Evolutionary conservation across 30 jellyfish, hydroid and myxozoan genomes (phyloP), one percentile per base, ranked within the genome.

Genomic region (Hydractinia symbiolongicarpus): DNA sequence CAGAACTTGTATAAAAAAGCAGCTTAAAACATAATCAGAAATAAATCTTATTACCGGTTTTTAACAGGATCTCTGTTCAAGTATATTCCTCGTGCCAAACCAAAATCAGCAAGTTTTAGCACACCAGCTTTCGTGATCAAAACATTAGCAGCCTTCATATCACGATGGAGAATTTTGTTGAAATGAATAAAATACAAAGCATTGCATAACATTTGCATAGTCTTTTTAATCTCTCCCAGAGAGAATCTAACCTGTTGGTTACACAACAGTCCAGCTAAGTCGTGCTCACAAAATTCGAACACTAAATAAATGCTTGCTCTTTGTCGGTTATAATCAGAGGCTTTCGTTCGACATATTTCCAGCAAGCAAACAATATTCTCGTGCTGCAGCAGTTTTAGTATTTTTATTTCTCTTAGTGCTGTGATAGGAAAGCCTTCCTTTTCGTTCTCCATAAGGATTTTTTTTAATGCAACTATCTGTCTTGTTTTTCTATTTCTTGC

Each of bases 241-340:
- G 95, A 86, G 77, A 95, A 95, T 17, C 82, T 87, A 6, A 95
- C 96, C n/a, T 88, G 51, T 44, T 72, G 87, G 70, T 86, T 90
- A 74, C 93, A 78, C 83, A 95, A 76, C 66, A 95, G 73, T 8
- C 98, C 98, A 52, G 99, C 98, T 72, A 95, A 82, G 70, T 95
- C 99, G 90, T 89, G 99, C 85, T 95, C 99, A 73, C 99, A 95
- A 78, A 89, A 95, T 74, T 95, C 99, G 79, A 95, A 95, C 49
- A 95, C 99, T 72, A 95, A 64, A 79, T 85, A 95, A 49, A 95
- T 89, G 76, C 97, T 88, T 50, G 97, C 95, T 79, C 96, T 66
- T 72, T 94, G 97, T 20, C 97, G 91, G 72, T 94, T 94, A 79
- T 80, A 94, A 9, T 93, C 88, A 10, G 97, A 82, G 14, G 99